These are phyloP conservation scores for Notolabrus celidotus DNA, from an alignment of 2,797 vertebrate genomes.

Conservation along the genomic window DNA sequence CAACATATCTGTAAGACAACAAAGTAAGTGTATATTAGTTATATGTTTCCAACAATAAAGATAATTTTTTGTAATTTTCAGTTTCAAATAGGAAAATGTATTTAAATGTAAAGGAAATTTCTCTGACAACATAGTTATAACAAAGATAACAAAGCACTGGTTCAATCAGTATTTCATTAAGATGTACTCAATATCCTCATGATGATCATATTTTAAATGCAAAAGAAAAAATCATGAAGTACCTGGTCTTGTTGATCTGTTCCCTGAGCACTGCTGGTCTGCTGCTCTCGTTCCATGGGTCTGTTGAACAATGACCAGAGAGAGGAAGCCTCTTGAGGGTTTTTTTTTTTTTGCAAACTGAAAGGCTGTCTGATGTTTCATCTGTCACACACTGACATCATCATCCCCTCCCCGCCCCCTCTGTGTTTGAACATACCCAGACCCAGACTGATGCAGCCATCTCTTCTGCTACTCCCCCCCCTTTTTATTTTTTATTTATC, in stretches of 20 bases:
- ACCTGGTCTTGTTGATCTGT: constrained; percentile 50
- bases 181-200: too few species aligned
- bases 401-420: constrained; percentile 53
- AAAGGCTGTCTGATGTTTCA: constrained; percentile 73
- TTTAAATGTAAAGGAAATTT: too few species aligned
- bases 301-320: constrained; percentile 63
- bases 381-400: constrained; percentile 77
- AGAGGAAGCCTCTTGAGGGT: constrained; percentile 56
- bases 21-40: background rate
- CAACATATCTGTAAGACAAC: background rate
- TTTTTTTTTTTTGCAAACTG: constrained; percentile 39
- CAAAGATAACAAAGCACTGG: too few species aligned
- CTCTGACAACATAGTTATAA: too few species aligned
- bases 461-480: constrained; percentile 17
- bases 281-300: constrained; percentile 50
- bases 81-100: too few species aligned
- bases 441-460: constrained; percentile 52
- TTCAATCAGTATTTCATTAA: too few species aligned
- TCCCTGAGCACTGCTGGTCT: constrained; percentile 26
- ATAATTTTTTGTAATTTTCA: too few species aligned
- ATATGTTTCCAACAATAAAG: too few species aligned
- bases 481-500: constrained; percentile 21
- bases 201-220: too few species aligned
- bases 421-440: constrained; percentile 44
- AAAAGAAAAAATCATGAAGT: constrained; percentile 11